phyloP scores from a whole-genome alignment of 2,113 vertebrate genomes.

The Sceloporus tristichus region DNA sequence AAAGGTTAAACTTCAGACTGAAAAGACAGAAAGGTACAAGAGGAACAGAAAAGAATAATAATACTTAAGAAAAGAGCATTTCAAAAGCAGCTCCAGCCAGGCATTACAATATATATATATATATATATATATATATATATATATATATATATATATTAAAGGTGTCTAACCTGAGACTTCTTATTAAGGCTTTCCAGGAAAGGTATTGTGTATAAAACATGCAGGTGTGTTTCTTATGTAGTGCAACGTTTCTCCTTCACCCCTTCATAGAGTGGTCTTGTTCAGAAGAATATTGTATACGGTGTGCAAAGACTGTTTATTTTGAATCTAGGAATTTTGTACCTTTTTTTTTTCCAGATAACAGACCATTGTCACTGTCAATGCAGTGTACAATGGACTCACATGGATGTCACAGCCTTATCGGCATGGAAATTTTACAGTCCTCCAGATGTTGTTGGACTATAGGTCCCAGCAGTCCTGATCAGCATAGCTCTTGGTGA shows the following conservation, averaged over 20 bases:
- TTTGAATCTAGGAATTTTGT: background rate
- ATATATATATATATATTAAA: background rate
- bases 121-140: too few species aligned
- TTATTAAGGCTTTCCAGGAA: background rate
- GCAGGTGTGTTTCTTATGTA: background rate
- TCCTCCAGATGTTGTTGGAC: too few species aligned
- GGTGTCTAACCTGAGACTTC: background rate
- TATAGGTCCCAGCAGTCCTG: too few species aligned
- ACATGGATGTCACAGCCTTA: background rate
- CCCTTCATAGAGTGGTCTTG: background rate
- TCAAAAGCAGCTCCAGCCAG: background rate
- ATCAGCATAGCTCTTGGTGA: too few species aligned
- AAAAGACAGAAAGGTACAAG: conserved; percentile 36
- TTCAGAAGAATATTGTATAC: background rate
- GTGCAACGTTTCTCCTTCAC: background rate
- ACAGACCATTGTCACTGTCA: background rate
- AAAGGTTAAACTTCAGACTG: conserved; percentile 69
- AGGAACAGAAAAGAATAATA: conserved; percentile 48
- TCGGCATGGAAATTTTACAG: background rate
- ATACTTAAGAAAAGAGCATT: conserved; percentile 60
- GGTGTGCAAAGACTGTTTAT: background rate
- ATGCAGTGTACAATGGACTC: background rate
- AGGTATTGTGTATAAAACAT: background rate
- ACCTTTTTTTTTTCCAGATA: background rate
- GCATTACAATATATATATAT: background rate